Evolutionary conservation across 2,797 vertebrate species (phyloP).

Genomic region (Anniella stebbinsi): DNA sequence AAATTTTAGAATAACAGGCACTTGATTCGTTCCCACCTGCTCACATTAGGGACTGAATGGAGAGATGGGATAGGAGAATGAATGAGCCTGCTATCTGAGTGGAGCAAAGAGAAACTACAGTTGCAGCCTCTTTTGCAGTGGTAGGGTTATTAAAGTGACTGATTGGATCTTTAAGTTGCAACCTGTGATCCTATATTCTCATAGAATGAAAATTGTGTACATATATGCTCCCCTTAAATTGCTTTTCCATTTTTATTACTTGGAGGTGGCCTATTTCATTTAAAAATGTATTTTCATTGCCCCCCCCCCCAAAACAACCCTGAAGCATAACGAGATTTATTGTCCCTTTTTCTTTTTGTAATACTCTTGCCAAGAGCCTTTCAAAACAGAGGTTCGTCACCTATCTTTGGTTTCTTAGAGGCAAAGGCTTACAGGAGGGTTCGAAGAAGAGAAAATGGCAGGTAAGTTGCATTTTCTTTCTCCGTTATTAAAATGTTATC

Average conservation of each 20-base stretch:
- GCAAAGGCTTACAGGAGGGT: neutral
- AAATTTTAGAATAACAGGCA: too few species aligned
- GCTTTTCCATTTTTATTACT: neutral
- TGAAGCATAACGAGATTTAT: neutral
- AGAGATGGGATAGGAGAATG: neutral
- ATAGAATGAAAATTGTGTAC: neutral
- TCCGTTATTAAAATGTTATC: rapidly evolving
- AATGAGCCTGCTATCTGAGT: too few species aligned
- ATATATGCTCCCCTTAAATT: neutral
- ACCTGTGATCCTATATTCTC: neutral
- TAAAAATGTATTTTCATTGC: neutral
- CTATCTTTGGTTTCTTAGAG: rapidly evolving
- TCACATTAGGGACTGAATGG: too few species aligned
- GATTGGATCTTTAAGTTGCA: neutral
- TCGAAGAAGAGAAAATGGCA: slow-evolving; percentile 47
- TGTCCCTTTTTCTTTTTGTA: neutral
- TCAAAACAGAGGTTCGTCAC: neutral
- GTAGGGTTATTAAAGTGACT: neutral
- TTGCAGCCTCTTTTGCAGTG: neutral
- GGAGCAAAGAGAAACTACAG: neutral
- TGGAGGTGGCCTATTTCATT: neutral
- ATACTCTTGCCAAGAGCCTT: neutral
- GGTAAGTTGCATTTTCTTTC: slow-evolving; percentile 41
- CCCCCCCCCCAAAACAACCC: neutral
- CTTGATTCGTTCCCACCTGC: too few species aligned